phyloP scores from a whole-genome alignment of 2,888 invertebrate species.

The Drosophila conformis region DNA sequence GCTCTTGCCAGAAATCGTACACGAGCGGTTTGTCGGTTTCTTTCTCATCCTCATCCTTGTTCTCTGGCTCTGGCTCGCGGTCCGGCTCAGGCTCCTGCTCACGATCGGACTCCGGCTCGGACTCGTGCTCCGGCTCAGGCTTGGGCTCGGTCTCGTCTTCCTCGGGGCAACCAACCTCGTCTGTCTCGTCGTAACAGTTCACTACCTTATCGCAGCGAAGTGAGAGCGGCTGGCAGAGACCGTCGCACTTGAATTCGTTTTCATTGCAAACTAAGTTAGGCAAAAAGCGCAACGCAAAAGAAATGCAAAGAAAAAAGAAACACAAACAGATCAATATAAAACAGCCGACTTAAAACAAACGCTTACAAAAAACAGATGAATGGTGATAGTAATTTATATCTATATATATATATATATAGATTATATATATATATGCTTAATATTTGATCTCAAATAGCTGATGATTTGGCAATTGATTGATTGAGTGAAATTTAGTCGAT shows the following conservation, averaged over 20 bases:
- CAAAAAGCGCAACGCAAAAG: slow-evolving; percentile 40
- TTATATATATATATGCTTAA: not conserved
- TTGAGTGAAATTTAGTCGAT: not conserved
- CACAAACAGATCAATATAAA: slow-evolving; percentile 22
- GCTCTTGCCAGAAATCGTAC: slow-evolving; percentile 25
- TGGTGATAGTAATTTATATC: not conserved
- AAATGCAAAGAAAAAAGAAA: slow-evolving; percentile 40
- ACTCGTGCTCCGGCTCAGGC: slow-evolving; percentile 71
- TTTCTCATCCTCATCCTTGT: not conserved
- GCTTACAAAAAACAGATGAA: slow-evolving; percentile 7
- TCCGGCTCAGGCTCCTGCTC: slow-evolving; percentile 11
- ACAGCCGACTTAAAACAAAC: slow-evolving; percentile 20
- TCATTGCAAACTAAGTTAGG: slow-evolving; percentile 69
- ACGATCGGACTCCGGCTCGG: slow-evolving; percentile 30
- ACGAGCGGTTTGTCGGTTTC: not conserved
- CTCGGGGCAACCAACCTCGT: slow-evolving; percentile 88
- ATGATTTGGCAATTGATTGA: not conserved
- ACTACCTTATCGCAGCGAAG: slow-evolving; percentile 87
- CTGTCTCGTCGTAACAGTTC: slow-evolving; percentile 89
- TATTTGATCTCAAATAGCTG: slow-evolving; percentile 17
- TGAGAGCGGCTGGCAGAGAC: slow-evolving; percentile 86
- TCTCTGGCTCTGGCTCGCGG: slow-evolving; percentile 1
- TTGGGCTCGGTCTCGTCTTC: slow-evolving; percentile 83
- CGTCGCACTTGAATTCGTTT: slow-evolving; percentile 88
- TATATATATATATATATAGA: not conserved